Evolutionary conservation across 1,140 invertebrate species (phyloP), one percentile per base, ranked within the genome.

Genomic region (Trachymyrmex cornetzi): DNA sequence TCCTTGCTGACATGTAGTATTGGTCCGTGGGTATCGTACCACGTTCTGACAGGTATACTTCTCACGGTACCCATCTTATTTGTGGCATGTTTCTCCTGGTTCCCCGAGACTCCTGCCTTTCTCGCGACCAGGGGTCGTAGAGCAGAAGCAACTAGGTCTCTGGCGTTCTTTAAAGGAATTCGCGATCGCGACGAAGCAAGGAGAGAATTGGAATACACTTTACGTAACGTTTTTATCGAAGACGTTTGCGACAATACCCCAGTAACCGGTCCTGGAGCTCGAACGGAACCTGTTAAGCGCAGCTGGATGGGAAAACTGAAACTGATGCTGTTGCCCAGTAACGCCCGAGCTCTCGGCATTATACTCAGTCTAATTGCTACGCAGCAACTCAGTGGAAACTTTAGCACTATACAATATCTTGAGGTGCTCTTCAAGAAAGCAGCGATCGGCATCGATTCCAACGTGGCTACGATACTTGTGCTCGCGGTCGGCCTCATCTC

Each of bases 31-130:
- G 95, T 96, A 0, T 96, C 96, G n/a, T 97, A 96, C 77, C 93
- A 95, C 1, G 95, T 96, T 0, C 90, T 97, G 0, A 96, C 96
- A 0, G 94, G 95, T 44, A 94, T 96, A 81, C 95, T 96, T 30
- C 93, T 97, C 6, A 88, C 95, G 0, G 93, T 97, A 30, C 96
- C 97, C 0, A 92, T 97, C 0, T 85, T 97, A 0, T 97, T 97
- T 82, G 93, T 97, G 0, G 86, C 96, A 0, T 96, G 96, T 0
- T 97, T 97, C 93, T 95, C 95, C 50, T 97, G 96, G 91, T 97
- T 98, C 92, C 98, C 98, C 0, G 98, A 98, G 94, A 98, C 97
- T 7, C 98, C 98, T 0, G 97, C 98, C 87, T 98, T 96, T 89
- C 95, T 97, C 44, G 94, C 96, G 0, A 96, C 96, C 71, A 96